phyloP scores from a whole-genome alignment of 2,113 vertebrate species.

The Paralichthys olivaceus region DNA sequence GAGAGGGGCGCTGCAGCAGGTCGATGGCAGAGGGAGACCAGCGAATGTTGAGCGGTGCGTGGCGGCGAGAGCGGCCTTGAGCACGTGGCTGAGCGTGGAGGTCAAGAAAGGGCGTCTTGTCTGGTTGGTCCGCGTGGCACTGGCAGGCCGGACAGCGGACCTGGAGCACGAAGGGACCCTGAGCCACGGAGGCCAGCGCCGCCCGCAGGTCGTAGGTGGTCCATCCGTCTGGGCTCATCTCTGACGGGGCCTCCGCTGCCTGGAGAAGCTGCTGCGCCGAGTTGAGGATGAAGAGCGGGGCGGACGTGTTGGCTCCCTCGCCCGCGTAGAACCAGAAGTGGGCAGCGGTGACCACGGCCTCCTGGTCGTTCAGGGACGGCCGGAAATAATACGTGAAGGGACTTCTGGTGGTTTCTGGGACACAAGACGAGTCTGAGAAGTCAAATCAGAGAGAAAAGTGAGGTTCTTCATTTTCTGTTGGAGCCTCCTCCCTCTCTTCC shows the following conservation, averaged over 20 bases:
- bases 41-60: constrained; percentile 77
- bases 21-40: constrained; percentile 87
- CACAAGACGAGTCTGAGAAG: constrained; percentile 77
- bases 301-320: constrained; percentile 15
- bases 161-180: constrained; percentile 82
- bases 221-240: constrained; percentile 81
- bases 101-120: constrained; percentile 89
- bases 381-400: constrained; percentile 89
- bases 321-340: constrained; percentile 91
- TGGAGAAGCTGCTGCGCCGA: constrained; percentile 52
- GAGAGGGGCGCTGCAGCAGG: constrained; percentile 84
- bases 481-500: too few relatives aligned
- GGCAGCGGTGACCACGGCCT: constrained; percentile 82
- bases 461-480: too few relatives aligned
- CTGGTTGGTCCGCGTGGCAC: constrained; percentile 71
- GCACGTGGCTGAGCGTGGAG: constrained; percentile 68
- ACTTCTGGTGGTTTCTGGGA: constrained; percentile 39
- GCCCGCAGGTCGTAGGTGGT: constrained; percentile 75
- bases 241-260: constrained; percentile 43
- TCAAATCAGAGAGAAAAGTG: background rate
- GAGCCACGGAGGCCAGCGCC: constrained; percentile 67
- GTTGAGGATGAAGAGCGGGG: constrained; percentile 67
- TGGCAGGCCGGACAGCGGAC: constrained; percentile 85
- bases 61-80: constrained; percentile 67
- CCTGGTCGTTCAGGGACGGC: constrained; percentile 80